A percentile compares a stretch with the other conserved stretches of the same genome.
Conservation (phyloP, 2,888 invertebrate genomes). For the Hypolimnas misippus region DNA sequence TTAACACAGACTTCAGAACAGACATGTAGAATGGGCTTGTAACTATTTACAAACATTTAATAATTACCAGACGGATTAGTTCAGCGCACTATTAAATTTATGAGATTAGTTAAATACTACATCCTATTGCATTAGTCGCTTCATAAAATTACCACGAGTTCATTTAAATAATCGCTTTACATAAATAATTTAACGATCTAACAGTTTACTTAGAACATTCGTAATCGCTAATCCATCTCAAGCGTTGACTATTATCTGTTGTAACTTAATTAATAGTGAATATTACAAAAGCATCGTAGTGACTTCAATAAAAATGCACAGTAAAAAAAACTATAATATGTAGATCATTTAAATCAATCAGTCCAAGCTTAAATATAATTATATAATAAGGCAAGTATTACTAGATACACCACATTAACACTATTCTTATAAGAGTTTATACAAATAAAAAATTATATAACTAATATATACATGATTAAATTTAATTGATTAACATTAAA, state of each 20-base stretch:
- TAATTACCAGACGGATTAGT: slow-evolving; percentile 51
- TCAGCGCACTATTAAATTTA: slow-evolving; percentile 30
- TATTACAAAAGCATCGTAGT: slow-evolving; percentile 55
- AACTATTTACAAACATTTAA: slow-evolving; percentile 48
- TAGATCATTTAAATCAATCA: slow-evolving; percentile 75
- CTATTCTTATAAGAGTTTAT: slow-evolving; percentile 47
- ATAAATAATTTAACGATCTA: slow-evolving; percentile 35
- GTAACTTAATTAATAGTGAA: slow-evolving; percentile 54
- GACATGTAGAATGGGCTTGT: slow-evolving; percentile 43
- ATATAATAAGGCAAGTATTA: slow-evolving; percentile 74
- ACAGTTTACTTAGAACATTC: slow-evolving; percentile 25
- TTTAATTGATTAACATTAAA: slow-evolving; percentile 52
- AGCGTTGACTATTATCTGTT: slow-evolving; percentile 64
- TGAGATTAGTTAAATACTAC: slow-evolving; percentile 21
- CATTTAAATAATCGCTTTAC: slow-evolving; percentile 28
- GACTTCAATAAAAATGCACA: slow-evolving; percentile 63
- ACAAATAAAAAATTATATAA: slow-evolving; percentile 51
- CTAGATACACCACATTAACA: slow-evolving; percentile 56
- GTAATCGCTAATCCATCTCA: slow-evolving; percentile 57
- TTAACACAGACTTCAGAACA: slow-evolving; percentile 46
- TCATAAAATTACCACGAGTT: slow-evolving; percentile 22
- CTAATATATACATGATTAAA: slow-evolving; percentile 59
- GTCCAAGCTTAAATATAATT: slow-evolving; percentile 70
- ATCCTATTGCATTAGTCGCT: slow-evolving; percentile 25
- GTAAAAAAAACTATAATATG: slow-evolving; percentile 62